Conservation (phyloP, 2,797 vertebrate genomes). For the Buceros bicornis region DNA sequence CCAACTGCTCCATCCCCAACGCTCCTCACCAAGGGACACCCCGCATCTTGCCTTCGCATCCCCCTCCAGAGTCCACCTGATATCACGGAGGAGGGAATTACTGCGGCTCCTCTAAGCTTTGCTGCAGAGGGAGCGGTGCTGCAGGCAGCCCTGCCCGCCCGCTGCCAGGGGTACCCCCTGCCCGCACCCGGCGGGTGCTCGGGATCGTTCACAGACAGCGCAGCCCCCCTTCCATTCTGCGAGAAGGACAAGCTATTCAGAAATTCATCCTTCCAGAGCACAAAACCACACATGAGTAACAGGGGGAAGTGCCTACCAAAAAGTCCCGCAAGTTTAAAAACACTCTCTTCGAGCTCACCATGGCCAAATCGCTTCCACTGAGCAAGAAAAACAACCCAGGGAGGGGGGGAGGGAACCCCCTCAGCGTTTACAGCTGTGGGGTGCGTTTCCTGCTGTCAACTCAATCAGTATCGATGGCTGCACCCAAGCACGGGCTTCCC, state of each 20-base stretch:
- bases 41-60: neutral
- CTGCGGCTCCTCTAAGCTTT: neutral
- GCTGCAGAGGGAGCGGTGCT: neutral
- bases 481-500: neutral
- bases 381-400: neutral
- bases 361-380: neutral
- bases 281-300: neutral
- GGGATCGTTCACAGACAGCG: neutral
- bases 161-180: neutral
- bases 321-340: neutral
- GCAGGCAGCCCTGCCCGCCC: neutral
- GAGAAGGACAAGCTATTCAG: neutral
- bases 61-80: neutral
- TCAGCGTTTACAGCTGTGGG: neutral
- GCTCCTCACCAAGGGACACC: neutral
- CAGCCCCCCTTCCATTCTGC: neutral
- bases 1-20: neutral
- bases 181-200: neutral
- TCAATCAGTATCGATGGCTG: neutral
- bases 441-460: neutral
- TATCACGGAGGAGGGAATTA: neutral
- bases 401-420: accelerated
- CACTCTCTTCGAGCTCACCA: neutral
- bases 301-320: neutral
- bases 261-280: neutral